phyloP scores from a whole-genome alignment of 1,140 invertebrate genomes.

The Panulirus ornatus region DNA sequence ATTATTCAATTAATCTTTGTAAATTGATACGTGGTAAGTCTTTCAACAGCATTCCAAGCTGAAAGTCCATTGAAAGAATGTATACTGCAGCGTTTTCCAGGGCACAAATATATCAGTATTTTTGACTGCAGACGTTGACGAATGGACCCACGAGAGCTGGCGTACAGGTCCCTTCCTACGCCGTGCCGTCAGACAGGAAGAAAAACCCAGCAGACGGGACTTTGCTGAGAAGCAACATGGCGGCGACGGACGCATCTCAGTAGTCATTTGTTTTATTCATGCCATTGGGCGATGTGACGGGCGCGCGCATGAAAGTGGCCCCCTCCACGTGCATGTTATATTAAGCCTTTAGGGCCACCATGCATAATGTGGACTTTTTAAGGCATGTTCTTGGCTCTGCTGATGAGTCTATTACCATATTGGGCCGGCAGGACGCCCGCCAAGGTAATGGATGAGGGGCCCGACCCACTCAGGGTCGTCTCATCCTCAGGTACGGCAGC shows the following conservation, averaged over 20 bases:
- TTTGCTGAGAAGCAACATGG: not conserved
- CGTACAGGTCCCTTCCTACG: not conserved
- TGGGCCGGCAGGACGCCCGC: not conserved
- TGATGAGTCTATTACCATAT: conserved; percentile 38
- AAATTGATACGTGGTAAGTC: too few relatives aligned
- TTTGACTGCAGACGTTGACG: not conserved
- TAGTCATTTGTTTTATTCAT: conserved; percentile 45
- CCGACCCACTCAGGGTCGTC: too few relatives aligned
- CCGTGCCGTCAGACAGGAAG: not conserved
- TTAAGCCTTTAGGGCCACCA: conserved; percentile 2
- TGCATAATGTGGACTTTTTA: conserved; percentile 1
- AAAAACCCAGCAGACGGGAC: not conserved
- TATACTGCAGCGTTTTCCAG: too few relatives aligned
- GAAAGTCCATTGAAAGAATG: too few relatives aligned
- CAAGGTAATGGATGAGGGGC: conserved; percentile 16
- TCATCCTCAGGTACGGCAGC: too few relatives aligned
- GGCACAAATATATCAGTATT: too few relatives aligned
- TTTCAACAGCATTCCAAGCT: too few relatives aligned
- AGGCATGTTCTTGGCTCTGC: not conserved
- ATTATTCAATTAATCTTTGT: too few relatives aligned
- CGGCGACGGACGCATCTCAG: not conserved
- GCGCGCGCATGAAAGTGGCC: conserved; percentile 3
- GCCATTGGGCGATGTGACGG: not conserved
- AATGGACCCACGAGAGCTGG: not conserved
- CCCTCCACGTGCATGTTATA: conserved; percentile 29